Evolutionary conservation across 2,113 vertebrate species (phyloP).

Genomic region (Embiotoca jacksoni): DNA sequence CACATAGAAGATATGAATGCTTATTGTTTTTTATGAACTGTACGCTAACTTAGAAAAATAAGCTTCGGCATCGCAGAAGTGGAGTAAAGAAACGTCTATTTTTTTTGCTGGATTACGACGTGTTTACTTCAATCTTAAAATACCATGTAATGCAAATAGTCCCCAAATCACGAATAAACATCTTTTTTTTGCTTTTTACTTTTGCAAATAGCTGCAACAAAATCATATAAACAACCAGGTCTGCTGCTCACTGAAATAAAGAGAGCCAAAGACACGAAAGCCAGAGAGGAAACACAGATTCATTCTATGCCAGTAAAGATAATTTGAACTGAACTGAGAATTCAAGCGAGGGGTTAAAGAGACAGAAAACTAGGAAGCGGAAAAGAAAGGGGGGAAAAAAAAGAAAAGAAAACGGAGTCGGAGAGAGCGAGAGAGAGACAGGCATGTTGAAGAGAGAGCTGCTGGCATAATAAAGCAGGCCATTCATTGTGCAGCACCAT

Average conservation of each 20-base stretch:
- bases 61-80: neutral
- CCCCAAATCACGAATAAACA: neutral
- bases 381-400: neutral
- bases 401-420: neutral
- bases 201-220: neutral
- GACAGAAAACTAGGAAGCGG: neutral
- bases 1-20: no score
- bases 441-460: neutral
- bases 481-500: conserved; percentile 48
- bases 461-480: conserved; percentile 61
- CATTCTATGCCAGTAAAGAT: conserved; percentile 20
- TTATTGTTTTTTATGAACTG: no score
- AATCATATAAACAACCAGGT: conserved; percentile 43
- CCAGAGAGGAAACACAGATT: conserved; percentile 2
- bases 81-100: neutral
- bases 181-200: neutral
- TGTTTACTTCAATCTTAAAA: neutral
- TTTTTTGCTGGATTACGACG: neutral
- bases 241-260: conserved; percentile 9
- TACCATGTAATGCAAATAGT: neutral
- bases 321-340: conserved; percentile 19
- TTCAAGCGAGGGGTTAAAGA: neutral
- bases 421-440: neutral
- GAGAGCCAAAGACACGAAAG: neutral
- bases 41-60: no score